Percentiles rank a stretch among this genome's conserved stretches.
phyloP scores from a whole-genome alignment of 2,888 invertebrate genomes.

The Oscheius onirici region DNA sequence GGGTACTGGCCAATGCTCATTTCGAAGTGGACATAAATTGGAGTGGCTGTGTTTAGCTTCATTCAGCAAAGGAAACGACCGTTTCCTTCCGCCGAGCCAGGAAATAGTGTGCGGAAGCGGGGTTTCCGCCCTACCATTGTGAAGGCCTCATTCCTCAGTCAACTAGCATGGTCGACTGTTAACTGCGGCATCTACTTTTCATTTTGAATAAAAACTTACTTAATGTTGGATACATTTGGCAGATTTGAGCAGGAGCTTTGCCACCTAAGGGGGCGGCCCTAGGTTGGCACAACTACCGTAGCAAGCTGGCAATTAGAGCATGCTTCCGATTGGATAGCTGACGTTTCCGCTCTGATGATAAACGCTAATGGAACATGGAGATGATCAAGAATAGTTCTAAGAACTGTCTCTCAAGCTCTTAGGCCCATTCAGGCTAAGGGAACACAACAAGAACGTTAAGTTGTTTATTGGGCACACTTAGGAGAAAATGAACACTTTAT shows the following conservation, averaged over 20 bases:
- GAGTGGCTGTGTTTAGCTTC: conserved; percentile 22
- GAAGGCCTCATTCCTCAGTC: conserved; percentile 18
- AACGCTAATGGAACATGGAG: conserved; percentile 32
- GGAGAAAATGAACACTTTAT: neutral
- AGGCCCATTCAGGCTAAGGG: neutral
- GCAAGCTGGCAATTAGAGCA: conserved; percentile 34
- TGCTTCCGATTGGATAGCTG: conserved; percentile 36
- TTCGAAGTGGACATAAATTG: conserved; percentile 19
- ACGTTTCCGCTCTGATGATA: conserved; percentile 32
- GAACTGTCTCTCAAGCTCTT: neutral
- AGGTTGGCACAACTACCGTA: conserved; percentile 29
- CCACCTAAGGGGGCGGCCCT: conserved; percentile 30
- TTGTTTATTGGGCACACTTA: neutral
- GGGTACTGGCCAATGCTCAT: too few species aligned
- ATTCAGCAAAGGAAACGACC: conserved; percentile 34
- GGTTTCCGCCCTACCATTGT: conserved; percentile 51
- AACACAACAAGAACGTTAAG: neutral
- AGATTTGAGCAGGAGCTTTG: conserved; percentile 25
- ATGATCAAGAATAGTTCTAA: conserved; percentile 23
- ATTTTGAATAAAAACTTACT: conserved; percentile 28
- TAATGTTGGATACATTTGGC: conserved; percentile 36
- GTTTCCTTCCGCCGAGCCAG: conserved; percentile 46
- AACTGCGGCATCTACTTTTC: conserved; percentile 30
- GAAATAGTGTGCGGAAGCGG: conserved; percentile 60
- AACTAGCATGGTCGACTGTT: neutral